Percentiles rank a stretch among this genome's conserved stretches.
Evolutionary conservation across 2,113 vertebrate species (phyloP).

Genomic region (Apteryx owenii): DNA sequence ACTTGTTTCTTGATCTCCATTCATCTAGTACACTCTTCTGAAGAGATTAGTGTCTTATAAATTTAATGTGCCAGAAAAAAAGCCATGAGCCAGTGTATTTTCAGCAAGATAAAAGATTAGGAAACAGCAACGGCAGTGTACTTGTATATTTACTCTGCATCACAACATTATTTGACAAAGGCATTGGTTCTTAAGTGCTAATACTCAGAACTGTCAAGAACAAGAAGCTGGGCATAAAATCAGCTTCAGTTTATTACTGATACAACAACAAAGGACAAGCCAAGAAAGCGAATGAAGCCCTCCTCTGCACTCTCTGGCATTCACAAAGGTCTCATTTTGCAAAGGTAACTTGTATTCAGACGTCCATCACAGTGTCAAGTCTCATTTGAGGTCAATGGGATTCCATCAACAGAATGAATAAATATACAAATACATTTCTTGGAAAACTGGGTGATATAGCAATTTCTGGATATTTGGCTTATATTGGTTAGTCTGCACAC

Average conservation of each 20-base stretch:
- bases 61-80: not conserved
- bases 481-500: not conserved
- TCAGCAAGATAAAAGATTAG: not conserved
- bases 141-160: not conserved
- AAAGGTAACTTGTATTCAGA: not conserved
- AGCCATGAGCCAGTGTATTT: not conserved
- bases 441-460: not conserved
- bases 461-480: slow-evolving; percentile 9
- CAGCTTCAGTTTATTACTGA: not conserved
- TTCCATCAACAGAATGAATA: not conserved
- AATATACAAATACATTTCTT: not conserved
- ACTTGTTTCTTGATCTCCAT: not conserved
- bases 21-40: not conserved
- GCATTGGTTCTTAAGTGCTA: not conserved
- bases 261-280: not conserved
- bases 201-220: not conserved
- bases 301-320: not conserved
- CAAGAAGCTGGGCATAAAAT: not conserved
- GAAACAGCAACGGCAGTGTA: not conserved
- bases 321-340: not conserved
- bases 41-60: not conserved
- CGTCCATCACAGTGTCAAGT: not conserved
- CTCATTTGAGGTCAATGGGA: not conserved
- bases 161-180: not conserved
- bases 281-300: not conserved